These are phyloP conservation scores for Cryptomyrus ogoouensis DNA, from an alignment of 2,113 vertebrate species.

Conservation along the genomic window DNA sequence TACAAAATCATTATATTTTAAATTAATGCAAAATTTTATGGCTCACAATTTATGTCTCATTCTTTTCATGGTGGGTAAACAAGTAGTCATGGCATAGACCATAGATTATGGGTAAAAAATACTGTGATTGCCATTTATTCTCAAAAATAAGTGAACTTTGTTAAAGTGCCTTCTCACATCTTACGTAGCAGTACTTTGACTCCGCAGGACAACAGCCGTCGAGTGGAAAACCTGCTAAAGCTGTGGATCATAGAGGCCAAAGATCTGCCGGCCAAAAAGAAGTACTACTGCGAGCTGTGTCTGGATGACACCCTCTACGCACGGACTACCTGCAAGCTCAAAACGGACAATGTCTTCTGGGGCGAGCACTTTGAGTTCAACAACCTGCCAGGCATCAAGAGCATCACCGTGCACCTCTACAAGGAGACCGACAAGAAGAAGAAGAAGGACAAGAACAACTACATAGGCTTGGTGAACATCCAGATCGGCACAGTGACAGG, in stretches of 20 bases:
- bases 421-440: constrained; percentile 98
- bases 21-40: neutral
- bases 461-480: constrained; percentile 87
- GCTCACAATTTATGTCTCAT: neutral
- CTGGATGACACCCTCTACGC: constrained; percentile 93
- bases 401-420: constrained; percentile 86
- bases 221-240: constrained; percentile 87
- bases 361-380: constrained; percentile 99
- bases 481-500: constrained; percentile 74
- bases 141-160: neutral
- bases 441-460: constrained; percentile 97
- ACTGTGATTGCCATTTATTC: neutral
- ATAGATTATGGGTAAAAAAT: neutral
- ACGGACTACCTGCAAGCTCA: constrained; percentile 96
- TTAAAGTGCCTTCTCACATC: neutral
- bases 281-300: constrained; percentile 93
- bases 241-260: constrained; percentile 98
- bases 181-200: neutral
- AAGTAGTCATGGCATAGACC: neutral
- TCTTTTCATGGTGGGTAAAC: neutral
- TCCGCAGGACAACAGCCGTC: constrained; percentile 88
- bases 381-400: constrained; percentile 83
- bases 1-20: neutral
- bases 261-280: constrained; percentile 95
- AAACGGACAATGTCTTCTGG: constrained; percentile 98